Base-by-base conservation (phyloP, 2,797 vertebrate species). In the Alectoris magna region DNA sequence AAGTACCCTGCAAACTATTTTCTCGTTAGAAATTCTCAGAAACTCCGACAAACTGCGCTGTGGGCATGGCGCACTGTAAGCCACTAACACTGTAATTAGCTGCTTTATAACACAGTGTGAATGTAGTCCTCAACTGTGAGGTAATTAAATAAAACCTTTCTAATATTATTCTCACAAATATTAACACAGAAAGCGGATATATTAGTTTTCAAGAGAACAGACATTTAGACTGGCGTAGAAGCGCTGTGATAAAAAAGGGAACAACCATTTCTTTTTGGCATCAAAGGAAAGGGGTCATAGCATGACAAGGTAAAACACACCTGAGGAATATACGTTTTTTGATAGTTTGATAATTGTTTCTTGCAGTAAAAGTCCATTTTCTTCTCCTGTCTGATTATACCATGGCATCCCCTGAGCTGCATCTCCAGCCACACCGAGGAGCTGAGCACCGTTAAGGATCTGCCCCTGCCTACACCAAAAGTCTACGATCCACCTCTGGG, bases 81-180 rank as follows among this genome's bases (percentile, higher is more conserved):
- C 48, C 64, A 75, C 74, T 73, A 88, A 68, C 82, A 78, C 80
- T 84, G 84, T 91, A 94, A 94, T 94, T 94, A 96, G 84, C 68
- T 73, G 71, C 92, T 91, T 91, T 90, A 74, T 73, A 93, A 86
- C 85, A 43, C 93, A 93, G 91, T 82, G 51, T 91, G 93, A 93
- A 71, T 82, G 22, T 29, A 84, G 75, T 93, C 62, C 66, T 94
- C 81, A 91, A 75, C 86, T 93, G 90, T 64, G 91, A 96, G 93
- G 88, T 93, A 96, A 96, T 92, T 87, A 91, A 96, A 94, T 94
- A 95, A 96, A 92, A 90, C 73, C 94, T 90, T 86, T 79, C 85
- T 73, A 92, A 75, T 91, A 93, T 84, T 92, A 63, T 36, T 90
- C 43, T 91, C 83, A 56, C 87, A 94, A 93, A 92, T 90, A 95